These are phyloP conservation scores for Trypoxylon attenuatum DNA, from an alignment of 2,888 invertebrate species.

Conservation along the genomic window DNA sequence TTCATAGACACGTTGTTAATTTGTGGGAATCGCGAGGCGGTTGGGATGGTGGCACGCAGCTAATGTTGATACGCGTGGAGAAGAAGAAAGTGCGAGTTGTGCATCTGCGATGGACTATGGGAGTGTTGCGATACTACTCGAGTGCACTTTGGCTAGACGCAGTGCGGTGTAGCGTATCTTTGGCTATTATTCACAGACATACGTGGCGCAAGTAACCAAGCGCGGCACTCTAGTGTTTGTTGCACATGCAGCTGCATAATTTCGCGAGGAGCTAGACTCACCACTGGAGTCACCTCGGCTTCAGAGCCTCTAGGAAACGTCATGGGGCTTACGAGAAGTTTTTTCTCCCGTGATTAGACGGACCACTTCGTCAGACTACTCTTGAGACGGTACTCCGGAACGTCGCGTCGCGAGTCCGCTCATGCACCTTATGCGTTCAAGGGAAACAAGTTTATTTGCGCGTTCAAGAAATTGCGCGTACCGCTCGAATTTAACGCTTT, in stretches of 20 bases:
- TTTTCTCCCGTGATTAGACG: slow-evolving; percentile 24
- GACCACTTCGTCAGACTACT: not conserved
- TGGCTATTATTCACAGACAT: slow-evolving; percentile 20
- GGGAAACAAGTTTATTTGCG: too few relatives aligned
- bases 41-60: too few relatives aligned
- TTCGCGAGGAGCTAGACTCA: not conserved
- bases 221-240: slow-evolving; percentile 9
- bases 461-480: too few relatives aligned
- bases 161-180: slow-evolving; percentile 9
- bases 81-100: slow-evolving; percentile 6
- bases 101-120: not conserved
- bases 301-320: slow-evolving; percentile 27
- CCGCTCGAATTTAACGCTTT: too few relatives aligned
- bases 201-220: slow-evolving; percentile 17
- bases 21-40: too few relatives aligned
- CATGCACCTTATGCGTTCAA: too few relatives aligned
- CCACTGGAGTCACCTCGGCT: not conserved
- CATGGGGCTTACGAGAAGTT: slow-evolving; percentile 4
- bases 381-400: not conserved
- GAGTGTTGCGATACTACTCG: slow-evolving; percentile 8
- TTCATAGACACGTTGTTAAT: slow-evolving; percentile 47
- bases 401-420: too few relatives aligned
- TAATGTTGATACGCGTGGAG: slow-evolving; percentile 13
- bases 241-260: not conserved
- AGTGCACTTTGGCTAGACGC: slow-evolving; percentile 18